These are phyloP conservation scores for Agelaius tricolor DNA, from an alignment of 2,113 vertebrate genomes.

Conservation along the genomic window DNA sequence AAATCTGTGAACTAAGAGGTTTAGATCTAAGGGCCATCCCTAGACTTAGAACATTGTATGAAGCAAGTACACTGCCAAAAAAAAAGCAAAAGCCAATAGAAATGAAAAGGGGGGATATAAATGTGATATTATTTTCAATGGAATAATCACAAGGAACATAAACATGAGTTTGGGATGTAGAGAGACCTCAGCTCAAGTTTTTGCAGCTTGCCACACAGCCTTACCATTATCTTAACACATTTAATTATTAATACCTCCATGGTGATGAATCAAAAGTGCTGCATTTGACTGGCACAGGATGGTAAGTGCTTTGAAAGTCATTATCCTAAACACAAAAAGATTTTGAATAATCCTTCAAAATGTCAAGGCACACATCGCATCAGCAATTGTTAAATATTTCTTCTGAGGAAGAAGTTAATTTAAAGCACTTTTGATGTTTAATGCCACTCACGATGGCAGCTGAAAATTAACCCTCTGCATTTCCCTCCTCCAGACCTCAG, in stretches of 20 bases:
- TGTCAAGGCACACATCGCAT: constrained; percentile 63
- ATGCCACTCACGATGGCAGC: not conserved
- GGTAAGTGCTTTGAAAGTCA: constrained; percentile 72
- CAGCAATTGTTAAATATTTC: constrained; percentile 73
- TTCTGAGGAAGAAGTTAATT: constrained; percentile 69
- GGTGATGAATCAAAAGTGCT: constrained; percentile 65
- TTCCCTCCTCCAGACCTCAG: constrained; percentile 6
- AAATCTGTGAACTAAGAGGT: not conserved
- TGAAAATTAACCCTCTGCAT: constrained; percentile 45
- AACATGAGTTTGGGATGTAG: not conserved
- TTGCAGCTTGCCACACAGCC: not conserved
- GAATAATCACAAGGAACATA: not conserved
- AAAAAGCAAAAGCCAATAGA: not conserved
- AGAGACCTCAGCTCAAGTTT: not conserved
- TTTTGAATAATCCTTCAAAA: constrained; percentile 77
- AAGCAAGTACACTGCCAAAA: not conserved
- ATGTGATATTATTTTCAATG: not conserved
- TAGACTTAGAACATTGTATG: not conserved
- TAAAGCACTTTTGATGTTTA: constrained; percentile 61
- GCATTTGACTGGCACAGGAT: constrained; percentile 70
- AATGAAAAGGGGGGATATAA: fast-evolving
- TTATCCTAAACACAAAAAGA: constrained; percentile 74
- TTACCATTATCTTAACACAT: constrained; percentile 50
- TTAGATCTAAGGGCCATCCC: not conserved
- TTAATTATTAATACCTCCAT: constrained; percentile 61